phyloP scores from a whole-genome alignment of 2,888 invertebrate genomes.

The Bhutanitis thaidina region DNA sequence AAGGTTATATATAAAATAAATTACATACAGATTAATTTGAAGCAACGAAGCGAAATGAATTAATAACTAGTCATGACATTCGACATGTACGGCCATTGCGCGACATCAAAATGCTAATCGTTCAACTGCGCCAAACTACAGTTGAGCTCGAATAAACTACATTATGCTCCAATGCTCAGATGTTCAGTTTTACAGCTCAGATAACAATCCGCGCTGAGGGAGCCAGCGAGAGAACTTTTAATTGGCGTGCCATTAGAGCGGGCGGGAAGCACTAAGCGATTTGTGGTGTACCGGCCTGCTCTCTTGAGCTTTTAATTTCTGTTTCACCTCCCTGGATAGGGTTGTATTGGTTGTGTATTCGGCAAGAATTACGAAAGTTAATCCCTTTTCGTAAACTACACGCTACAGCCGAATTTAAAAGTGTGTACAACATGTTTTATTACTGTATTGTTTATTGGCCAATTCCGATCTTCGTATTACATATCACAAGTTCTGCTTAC shows the following conservation, averaged over 20 bases:
- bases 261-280: conserved; percentile 76
- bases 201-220: conserved; percentile 69
- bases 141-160: conserved; percentile 60
- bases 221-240: conserved; percentile 72
- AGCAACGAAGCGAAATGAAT: no score
- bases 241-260: conserved; percentile 79
- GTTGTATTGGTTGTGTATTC: conserved; percentile 46
- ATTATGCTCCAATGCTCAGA: conserved; percentile 62
- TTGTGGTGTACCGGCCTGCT: conserved; percentile 78
- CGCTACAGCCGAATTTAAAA: no score
- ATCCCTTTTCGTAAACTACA: not conserved
- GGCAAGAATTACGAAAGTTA: conserved; percentile 28
- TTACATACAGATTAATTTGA: no score
- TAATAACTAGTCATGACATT: no score
- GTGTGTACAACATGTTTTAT: no score
- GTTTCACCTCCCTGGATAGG: conserved; percentile 55
- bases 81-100: conserved; percentile 27
- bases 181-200: conserved; percentile 74
- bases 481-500: no score
- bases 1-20: no score
- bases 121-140: conserved; percentile 39
- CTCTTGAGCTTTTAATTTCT: conserved; percentile 63
- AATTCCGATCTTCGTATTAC: no score
- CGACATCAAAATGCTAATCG: conserved; percentile 71
- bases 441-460: no score